Evolutionary conservation across 2,113 vertebrate species (phyloP), one percentile per base, ranked within the genome.

Genomic region (Channa maculata): DNA sequence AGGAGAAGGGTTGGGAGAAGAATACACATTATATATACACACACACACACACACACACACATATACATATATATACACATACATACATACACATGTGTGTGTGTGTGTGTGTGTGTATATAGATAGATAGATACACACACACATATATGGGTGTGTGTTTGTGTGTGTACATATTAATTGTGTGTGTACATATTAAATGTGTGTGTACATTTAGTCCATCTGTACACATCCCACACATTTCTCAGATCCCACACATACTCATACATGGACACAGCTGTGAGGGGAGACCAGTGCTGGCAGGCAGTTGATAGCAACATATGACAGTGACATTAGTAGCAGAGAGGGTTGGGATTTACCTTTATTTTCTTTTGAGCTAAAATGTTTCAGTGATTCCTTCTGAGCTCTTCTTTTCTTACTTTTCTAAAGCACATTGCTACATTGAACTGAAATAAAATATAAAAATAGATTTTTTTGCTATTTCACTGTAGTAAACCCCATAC

Each of bases 271-370:
- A 61, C 64, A 76, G 33, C 65, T 77, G 71, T 39, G 53, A 44
- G 54, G 34, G 24, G 38, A 44, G 2, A 36, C 6, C 43, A 1
- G 46, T 9, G 76, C 60, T 79, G 61, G 68, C 76, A 60, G 68
- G 61, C 71, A 46, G 68, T 14, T 38, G 51, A 63, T 9, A 24
- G 65, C 61, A 55, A 54, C 66, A 71, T 54, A 76, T 65, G 60
- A 70, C 14, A n/a, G n/a, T 73, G 49, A 63, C 54, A 59, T 75
- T 71, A 49, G 48, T 5, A n/a, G 12, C 51, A 44, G 24, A 57
- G 51, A 50, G 41, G 3, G 39, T 24, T 13, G 41, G 39, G 48
- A 41, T 8, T 33, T 65, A 50, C 37, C 36, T 49, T 3, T 37
- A 8, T 4, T 38, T 6, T 54, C 7, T 39, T 48, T 34, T 48